Conservation (phyloP, 2,888 invertebrate genomes). For the Lottia gigantea region DNA sequence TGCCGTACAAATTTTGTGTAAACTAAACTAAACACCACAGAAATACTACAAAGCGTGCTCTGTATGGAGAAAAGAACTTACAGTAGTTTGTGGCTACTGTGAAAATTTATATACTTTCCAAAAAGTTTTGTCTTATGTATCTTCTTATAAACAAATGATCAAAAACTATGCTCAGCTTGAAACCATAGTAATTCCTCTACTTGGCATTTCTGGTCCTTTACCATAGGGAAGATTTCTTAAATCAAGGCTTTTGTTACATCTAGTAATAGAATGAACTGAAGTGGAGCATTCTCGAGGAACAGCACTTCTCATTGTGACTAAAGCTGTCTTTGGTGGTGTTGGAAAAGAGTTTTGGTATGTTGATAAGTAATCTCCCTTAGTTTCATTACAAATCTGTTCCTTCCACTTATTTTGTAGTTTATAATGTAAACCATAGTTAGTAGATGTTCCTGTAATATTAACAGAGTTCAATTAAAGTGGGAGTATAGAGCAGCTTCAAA, state of each 20-base stretch:
- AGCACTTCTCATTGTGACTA: constrained; percentile 45
- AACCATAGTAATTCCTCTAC: constrained; percentile 33
- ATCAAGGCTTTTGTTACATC: constrained; percentile 57
- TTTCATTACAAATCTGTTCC: constrained; percentile 46
- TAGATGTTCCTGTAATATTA: constrained; percentile 51
- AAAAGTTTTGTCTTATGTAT: no score
- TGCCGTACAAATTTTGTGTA: no score
- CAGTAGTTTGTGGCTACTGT: no score
- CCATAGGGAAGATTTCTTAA: constrained; percentile 43
- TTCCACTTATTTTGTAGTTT: constrained; percentile 44
- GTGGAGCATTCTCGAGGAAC: constrained; percentile 54
- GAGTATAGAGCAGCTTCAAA: no score
- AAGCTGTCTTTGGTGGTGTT: constrained; percentile 31
- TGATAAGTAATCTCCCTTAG: constrained; percentile 50
- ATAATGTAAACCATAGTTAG: constrained; percentile 58
- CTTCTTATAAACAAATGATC: no score
- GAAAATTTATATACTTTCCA: no score
- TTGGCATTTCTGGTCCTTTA: constrained; percentile 53
- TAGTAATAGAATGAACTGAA: constrained; percentile 54
- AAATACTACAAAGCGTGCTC: no score
- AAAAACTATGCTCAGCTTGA: background rate
- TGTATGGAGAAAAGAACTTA: no score
- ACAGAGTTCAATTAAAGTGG: background rate
- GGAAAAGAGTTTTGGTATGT: constrained; percentile 47
- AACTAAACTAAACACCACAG: no score